A percentile compares a stretch with the other conserved stretches of the same genome.
Conservation (phyloP, 2,113 vertebrate species). For the Phocoena phocoena region DNA sequence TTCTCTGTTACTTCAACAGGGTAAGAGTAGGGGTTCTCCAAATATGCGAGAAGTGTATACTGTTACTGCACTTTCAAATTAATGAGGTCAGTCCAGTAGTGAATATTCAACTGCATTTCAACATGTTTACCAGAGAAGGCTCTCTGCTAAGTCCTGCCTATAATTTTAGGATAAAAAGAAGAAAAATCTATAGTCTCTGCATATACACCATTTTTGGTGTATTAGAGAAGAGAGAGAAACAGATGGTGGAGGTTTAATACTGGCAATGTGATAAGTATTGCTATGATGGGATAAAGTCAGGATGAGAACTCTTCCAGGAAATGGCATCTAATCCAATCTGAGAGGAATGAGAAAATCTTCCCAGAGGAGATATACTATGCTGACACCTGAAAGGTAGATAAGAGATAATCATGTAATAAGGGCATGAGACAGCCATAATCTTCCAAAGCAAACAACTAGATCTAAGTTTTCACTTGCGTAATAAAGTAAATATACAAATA, state of each 20-base stretch:
- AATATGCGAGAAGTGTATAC: accelerated
- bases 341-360: not conserved
- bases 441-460: not conserved
- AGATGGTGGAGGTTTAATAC: not conserved
- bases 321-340: not conserved
- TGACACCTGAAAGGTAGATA: not conserved
- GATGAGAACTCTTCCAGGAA: not conserved
- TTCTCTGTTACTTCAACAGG: not conserved
- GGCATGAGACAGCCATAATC: not conserved
- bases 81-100: not conserved
- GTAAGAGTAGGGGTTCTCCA: not conserved
- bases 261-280: not conserved
- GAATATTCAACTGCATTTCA: not conserved
- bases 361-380: not conserved
- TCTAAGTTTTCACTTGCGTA: not conserved
- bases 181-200: not conserved
- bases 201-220: not conserved
- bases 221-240: not conserved
- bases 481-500: not conserved
- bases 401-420: not conserved
- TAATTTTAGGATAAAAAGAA: not conserved
- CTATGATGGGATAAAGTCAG: not conserved
- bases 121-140: not conserved
- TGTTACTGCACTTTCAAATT: not conserved
- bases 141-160: not conserved